phyloP scores from a whole-genome alignment of 1,140 invertebrate genomes.

The Proctacanthus coquilletti region DNA sequence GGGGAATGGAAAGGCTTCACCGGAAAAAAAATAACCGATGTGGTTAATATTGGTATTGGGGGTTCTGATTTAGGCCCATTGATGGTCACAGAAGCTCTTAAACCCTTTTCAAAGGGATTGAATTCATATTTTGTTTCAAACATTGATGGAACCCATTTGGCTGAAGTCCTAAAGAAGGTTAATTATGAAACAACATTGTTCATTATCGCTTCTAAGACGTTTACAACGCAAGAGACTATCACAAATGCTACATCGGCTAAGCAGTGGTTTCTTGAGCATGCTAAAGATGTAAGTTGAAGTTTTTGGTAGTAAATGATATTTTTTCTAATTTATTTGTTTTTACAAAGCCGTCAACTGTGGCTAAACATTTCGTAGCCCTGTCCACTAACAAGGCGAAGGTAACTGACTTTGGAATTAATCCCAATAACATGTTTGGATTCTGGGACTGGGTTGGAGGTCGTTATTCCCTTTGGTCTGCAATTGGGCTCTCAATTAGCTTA shows the following conservation, averaged over 20 bases:
- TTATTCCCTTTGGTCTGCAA: constrained; percentile 96
- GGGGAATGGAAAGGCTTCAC: constrained; percentile 64
- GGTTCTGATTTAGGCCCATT: constrained; percentile 96
- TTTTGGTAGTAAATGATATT: constrained; percentile 6
- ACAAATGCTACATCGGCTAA: constrained; percentile 97
- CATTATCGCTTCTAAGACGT: constrained; percentile 98
- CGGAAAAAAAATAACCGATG: constrained; percentile 90
- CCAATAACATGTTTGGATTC: constrained; percentile 97
- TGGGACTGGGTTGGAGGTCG: constrained; percentile 99
- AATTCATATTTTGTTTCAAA: constrained; percentile 97
- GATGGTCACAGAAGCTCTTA: constrained; percentile 97
- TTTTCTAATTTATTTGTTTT: constrained; percentile 13
- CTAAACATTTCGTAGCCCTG: constrained; percentile 95
- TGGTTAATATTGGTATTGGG: constrained; percentile 99
- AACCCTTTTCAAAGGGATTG: constrained; percentile 76
- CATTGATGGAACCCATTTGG: constrained; percentile 97
- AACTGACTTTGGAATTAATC: constrained; percentile 91
- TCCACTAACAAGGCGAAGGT: constrained; percentile 92
- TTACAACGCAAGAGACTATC: constrained; percentile 99
- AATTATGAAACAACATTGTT: constrained; percentile 91
- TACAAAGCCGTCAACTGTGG: constrained; percentile 66
- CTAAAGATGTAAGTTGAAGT: constrained; percentile 65
- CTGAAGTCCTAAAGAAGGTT: constrained; percentile 81
- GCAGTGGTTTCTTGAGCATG: constrained; percentile 75
- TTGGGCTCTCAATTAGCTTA: constrained; percentile 90